A percentile compares a stretch with the other conserved stretches of the same genome.
Evolutionary conservation across 1,140 invertebrate genomes (phyloP).

Genomic region (Danaus melanippus): DNA sequence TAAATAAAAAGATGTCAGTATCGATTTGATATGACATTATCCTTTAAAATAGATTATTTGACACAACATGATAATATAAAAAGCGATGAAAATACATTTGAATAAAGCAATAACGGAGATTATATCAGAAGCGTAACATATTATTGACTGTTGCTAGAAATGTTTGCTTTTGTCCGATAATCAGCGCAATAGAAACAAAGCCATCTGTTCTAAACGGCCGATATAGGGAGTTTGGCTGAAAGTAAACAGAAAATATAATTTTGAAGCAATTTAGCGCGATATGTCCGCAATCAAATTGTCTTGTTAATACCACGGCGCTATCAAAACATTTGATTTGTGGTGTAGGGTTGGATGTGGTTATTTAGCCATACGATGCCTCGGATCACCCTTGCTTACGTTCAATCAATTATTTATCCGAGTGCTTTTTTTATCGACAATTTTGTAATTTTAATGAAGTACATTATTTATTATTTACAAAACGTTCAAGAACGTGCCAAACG

Average conservation of each 20-base stretch:
- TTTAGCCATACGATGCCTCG: conserved; percentile 54
- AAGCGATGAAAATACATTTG: too few species aligned
- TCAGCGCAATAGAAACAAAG: conserved; percentile 54
- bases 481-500: conserved; percentile 8
- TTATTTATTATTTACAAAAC: too few species aligned
- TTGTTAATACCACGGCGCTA: conserved; percentile 68
- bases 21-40: too few species aligned
- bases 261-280: conserved; percentile 70
- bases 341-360: conserved; percentile 59
- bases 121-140: too few species aligned
- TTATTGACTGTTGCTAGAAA: too few species aligned
- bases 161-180: conserved; percentile 34
- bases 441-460: conserved; percentile 7
- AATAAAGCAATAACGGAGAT: too few species aligned
- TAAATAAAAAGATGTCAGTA: background rate
- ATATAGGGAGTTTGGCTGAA: conserved; percentile 60
- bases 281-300: conserved; percentile 72
- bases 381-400: conserved; percentile 53
- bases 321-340: conserved; percentile 73
- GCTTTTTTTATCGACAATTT: conserved; percentile 15
- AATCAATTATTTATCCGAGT: conserved; percentile 38
- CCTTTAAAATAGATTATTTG: too few species aligned
- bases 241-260: conserved; percentile 72
- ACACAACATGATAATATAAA: too few species aligned
- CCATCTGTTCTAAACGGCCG: conserved; percentile 36